Evolutionary conservation across 2,113 vertebrate genomes (phyloP), one percentile per base, ranked within the genome.

Genomic region (Acinonyx jubatus): DNA sequence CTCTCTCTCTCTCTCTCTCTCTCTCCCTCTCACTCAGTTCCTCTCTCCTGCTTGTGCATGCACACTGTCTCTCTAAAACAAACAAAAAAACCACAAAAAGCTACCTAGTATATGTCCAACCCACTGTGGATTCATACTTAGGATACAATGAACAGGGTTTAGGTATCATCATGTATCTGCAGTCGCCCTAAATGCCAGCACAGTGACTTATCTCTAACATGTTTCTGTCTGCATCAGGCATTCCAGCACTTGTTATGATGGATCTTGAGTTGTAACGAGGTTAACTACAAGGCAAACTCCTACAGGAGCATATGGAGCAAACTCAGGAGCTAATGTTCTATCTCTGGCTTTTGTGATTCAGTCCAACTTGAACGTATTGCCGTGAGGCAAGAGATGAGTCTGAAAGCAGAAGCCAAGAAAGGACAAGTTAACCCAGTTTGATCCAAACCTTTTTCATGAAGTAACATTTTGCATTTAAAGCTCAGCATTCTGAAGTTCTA

Each of bases 281-380:
- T 97, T 94, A 94, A 94, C 85, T 74, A 27, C 0, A 21, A 96
- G 91, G 81, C 71, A 55, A 31, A 74, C 97, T 93, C 96, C 85
- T 85, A 41, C 45, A 33, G 80, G 45, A 95, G 29, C 88, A 79
- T 63, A 93, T 50, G 81, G 76, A 92, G 50, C 74, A 74, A 57
- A 69, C 76, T 87, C 41, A 2, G 89, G 55, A 76, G 94, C 89
- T 87, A 27, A 83, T 52, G 73, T 95, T 82, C 69, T 71, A 5
- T 91, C 95, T 89, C 96, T 65, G 66, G 94, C 80, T 97, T 89
- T 55, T 92, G 93, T 89, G 96, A 94, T 92, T 94, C 81, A 68
- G 45, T 33, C 71, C 65, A 55, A 73, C 88, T 73, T 90, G 80
- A 96, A 74, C 45, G 65, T 38, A 89, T 78, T 52, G 29, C 80